Evolutionary conservation across 2,888 invertebrate genomes (phyloP).

Genomic region (Caenorhabditis imperialis): DNA sequence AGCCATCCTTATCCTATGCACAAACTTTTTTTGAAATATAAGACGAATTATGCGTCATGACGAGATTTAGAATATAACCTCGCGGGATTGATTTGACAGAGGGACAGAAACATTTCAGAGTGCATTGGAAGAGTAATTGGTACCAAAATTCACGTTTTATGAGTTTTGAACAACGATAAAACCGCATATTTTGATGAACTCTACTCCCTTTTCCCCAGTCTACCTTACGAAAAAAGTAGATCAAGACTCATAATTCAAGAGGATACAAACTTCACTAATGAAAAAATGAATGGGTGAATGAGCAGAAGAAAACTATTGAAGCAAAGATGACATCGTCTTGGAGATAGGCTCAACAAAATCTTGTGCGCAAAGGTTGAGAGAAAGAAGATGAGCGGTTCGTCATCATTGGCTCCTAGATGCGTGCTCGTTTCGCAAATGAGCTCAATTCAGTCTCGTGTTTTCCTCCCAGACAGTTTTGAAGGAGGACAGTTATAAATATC

Average conservation of each 20-base stretch:
- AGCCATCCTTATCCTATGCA: constrained; percentile 20
- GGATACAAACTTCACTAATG: too few species aligned
- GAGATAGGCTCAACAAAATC: too few species aligned
- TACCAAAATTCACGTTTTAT: too few species aligned
- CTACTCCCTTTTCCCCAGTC: too few species aligned
- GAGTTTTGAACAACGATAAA: too few species aligned
- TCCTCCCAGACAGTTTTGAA: background rate
- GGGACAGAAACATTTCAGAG: too few species aligned
- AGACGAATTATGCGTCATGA: constrained; percentile 25
- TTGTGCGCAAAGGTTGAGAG: constrained; percentile 43
- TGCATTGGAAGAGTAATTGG: too few species aligned
- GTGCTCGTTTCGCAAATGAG: constrained; percentile 42
- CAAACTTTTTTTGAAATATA: constrained; percentile 31
- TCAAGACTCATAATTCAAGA: too few species aligned
- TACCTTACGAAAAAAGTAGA: too few species aligned
- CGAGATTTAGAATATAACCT: too few species aligned
- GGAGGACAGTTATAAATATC: background rate
- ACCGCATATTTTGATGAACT: too few species aligned
- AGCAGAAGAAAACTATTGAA: constrained; percentile 2
- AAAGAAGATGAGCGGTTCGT: constrained; percentile 12
- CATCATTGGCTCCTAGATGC: constrained; percentile 29
- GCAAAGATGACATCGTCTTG: constrained; percentile 7
- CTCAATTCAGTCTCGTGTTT: constrained; percentile 28
- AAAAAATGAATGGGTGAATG: too few species aligned
- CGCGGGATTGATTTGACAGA: constrained; percentile 11